Base-by-base conservation (phyloP, 1,140 invertebrate species). In the Meloidogyne hapla region DNA sequence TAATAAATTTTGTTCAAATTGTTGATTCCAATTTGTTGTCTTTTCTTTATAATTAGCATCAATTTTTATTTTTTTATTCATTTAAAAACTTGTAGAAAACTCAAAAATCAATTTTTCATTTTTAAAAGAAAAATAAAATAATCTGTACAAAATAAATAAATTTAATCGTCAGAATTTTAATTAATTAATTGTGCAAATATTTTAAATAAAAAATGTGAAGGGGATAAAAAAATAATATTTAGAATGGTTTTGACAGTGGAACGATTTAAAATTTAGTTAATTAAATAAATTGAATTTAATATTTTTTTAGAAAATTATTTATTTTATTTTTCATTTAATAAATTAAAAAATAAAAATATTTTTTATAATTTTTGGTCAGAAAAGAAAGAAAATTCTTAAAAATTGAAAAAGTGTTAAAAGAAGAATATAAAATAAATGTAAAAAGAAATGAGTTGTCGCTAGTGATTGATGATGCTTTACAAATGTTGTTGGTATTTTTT, bases 231-330 rank as follows among this genome's bases (percentile, higher is more conserved):
- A n/a, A n/a, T n/a, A n/a, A n/a, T n/a, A n/a, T n/a, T n/a, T n/a
- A 56, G 18, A 56, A 56, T 56, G 48, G 5, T 56, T 56, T n/a
- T 56, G 18, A 56, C 12, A 56, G 48, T n/a, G 48, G 48, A 56
- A 56, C 48, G 48, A 56, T n/a, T 56, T 56, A n/a, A 6, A 45
- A 56, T 56, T 56, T 56, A 56, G 48, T 56, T 56, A 56, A 56
- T 56, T 56, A n/a, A 2, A 5, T 56, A 5, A 6, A 56, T n/a
- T 18, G 18, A 56, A 56, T 45, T 15, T 45, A 56, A 33, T 5
- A 33, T 33, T 5, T 5, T 33, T 33, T 33, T 33, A 5, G 33
- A 8, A 33, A 33, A 33, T 3, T 5, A 33, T 5, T 33, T 33
- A 33, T 33, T n/a, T n/a, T n/a, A n/a, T n/a, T n/a, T n/a, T n/a